A percentile compares a stretch with the other conserved stretches of the same genome.
phyloP scores from a whole-genome alignment of 2,113 vertebrate species.

The Meriones unguiculatus region DNA sequence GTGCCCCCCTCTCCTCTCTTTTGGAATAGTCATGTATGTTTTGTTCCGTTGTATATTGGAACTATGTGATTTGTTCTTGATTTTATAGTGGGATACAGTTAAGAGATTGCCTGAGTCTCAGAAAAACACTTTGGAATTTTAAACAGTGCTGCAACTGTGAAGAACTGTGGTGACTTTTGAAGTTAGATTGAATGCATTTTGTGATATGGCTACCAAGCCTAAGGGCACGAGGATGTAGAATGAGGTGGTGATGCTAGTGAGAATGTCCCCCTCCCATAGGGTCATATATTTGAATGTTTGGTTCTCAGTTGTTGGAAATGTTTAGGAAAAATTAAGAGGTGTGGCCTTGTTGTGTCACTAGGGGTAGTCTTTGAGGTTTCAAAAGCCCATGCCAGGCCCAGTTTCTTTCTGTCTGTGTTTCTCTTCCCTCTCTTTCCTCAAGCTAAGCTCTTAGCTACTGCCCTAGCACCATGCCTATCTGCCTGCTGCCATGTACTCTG shows the following conservation, averaged over 20 bases:
- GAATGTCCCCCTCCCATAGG: background rate
- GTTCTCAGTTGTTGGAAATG: background rate
- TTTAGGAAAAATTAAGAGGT: background rate
- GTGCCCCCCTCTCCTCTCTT: background rate
- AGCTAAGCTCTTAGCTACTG: background rate
- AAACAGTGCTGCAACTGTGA: background rate
- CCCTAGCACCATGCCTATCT: background rate
- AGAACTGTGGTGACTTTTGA: background rate
- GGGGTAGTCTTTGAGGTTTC: background rate
- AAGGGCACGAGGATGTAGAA: background rate
- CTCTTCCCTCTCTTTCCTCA: no score
- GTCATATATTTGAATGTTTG: background rate
- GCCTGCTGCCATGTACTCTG: background rate
- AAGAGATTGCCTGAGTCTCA: background rate
- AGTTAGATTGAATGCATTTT: background rate
- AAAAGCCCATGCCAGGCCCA: background rate
- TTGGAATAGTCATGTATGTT: background rate
- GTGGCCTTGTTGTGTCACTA: background rate
- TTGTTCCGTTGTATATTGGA: background rate
- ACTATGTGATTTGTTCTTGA: background rate
- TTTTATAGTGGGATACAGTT: background rate
- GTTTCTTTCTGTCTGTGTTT: background rate
- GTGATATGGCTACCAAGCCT: background rate
- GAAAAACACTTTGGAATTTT: background rate
- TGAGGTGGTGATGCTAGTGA: background rate